These are phyloP conservation scores for Gymnocephalus cernua DNA, from an alignment of 2,113 vertebrate species.

Conservation along the genomic window DNA sequence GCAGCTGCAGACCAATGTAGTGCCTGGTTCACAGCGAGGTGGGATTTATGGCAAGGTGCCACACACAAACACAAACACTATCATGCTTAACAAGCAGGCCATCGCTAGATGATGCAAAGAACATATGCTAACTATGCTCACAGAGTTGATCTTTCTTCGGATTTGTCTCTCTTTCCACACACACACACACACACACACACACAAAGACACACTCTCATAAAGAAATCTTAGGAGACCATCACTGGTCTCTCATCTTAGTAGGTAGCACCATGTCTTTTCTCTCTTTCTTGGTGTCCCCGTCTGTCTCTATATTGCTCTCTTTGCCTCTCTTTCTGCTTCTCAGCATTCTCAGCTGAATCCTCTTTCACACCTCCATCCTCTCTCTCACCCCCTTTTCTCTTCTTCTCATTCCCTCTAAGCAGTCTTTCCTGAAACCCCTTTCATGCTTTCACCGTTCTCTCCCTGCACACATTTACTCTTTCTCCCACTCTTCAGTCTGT, in stretches of 20 bases:
- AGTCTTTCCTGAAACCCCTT: constrained; percentile 57
- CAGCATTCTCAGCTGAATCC: constrained; percentile 38
- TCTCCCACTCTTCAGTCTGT: constrained; percentile 21
- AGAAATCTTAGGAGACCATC: constrained; percentile 39
- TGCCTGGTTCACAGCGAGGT: constrained; percentile 14
- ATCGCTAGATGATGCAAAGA: not conserved
- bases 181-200: constrained; percentile 17
- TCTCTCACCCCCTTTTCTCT: not conserved
- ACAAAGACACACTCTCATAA: constrained; percentile 22
- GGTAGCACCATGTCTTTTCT: constrained; percentile 26
- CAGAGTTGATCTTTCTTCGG: not conserved
- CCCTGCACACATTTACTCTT: constrained; percentile 43
- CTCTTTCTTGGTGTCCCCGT: constrained; percentile 34
- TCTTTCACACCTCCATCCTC: constrained; percentile 47
- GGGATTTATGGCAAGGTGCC: constrained; percentile 43
- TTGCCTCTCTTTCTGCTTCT: constrained; percentile 33
- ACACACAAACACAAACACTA: not conserved
- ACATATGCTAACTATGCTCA: not conserved
- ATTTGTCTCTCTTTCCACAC: not conserved
- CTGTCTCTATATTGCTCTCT: constrained; percentile 32
- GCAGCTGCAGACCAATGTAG: constrained; percentile 41
- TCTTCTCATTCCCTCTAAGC: constrained; percentile 34
- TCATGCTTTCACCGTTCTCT: constrained; percentile 44
- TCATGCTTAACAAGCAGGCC: constrained; percentile 15
- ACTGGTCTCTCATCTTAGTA: constrained; percentile 44